Evolutionary conservation across 2,113 vertebrate species (phyloP).

Genomic region (Lota lota): DNA sequence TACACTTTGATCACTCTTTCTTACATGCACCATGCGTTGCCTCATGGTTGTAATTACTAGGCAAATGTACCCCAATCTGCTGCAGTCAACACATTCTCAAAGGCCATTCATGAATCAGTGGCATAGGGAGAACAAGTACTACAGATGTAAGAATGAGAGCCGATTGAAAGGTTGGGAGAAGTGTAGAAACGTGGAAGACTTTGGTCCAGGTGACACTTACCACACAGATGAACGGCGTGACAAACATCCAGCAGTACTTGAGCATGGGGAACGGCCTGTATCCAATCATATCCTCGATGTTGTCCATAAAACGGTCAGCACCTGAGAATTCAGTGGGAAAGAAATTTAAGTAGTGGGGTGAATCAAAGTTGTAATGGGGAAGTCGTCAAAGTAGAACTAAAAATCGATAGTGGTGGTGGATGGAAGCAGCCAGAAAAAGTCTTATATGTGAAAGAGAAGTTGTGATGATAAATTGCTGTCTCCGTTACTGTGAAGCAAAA

Average conservation of each 20-base stretch:
- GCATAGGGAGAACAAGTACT: neutral
- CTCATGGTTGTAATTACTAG: conserved; percentile 12
- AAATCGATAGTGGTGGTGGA: too few species aligned
- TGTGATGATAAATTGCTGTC: too few species aligned
- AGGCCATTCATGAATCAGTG: neutral
- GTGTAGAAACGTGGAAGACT: neutral
- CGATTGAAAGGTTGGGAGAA: neutral
- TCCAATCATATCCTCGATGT: conserved; percentile 80
- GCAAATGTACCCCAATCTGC: conserved; percentile 7
- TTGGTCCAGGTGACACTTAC: conserved; percentile 48
- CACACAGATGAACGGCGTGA: conserved; percentile 71
- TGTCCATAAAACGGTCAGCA: conserved; percentile 75
- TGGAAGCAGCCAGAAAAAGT: too few species aligned
- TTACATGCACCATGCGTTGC: neutral
- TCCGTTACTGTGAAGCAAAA: too few species aligned
- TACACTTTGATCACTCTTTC: too few species aligned
- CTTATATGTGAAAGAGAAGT: too few species aligned
- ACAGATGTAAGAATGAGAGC: conserved; percentile 1
- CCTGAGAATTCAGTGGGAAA: conserved; percentile 48
- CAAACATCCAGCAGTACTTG: conserved; percentile 79
- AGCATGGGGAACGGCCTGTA: conserved; percentile 59
- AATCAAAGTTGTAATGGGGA: neutral
- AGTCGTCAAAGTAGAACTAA: too few species aligned
- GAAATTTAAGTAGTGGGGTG: neutral
- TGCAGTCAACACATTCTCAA: conserved; percentile 2